Evolutionary conservation across 2,113 vertebrate species (phyloP).

Genomic region (Nymphicus hollandicus): DNA sequence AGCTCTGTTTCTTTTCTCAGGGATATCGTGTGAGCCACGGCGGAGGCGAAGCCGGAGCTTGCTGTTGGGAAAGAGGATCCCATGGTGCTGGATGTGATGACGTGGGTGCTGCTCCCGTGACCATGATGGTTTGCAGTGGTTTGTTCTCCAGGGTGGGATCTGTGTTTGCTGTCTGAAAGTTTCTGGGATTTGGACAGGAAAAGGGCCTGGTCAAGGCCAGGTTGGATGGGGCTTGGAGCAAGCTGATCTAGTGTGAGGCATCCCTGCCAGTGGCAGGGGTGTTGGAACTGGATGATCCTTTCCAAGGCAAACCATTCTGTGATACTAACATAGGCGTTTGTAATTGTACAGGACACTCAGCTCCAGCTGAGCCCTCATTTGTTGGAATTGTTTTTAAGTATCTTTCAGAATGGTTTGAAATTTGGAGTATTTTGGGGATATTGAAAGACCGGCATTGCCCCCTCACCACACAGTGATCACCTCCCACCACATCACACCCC

Average conservation of each 20-base stretch:
- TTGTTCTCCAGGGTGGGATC: neutral
- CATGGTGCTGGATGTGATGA: rapidly evolving
- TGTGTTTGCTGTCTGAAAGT: neutral
- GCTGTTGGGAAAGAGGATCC: neutral
- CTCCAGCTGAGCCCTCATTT: neutral
- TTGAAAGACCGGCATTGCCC: neutral
- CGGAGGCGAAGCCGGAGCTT: rapidly evolving
- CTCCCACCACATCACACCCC: neutral
- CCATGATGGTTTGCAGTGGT: rapidly evolving
- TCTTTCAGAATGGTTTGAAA: neutral
- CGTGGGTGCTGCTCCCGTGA: neutral
- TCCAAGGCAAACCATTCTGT: neutral
- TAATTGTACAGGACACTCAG: neutral
- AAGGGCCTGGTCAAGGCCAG: neutral
- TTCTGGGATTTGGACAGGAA: neutral
- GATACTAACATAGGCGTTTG: rapidly evolving
- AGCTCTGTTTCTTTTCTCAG: neutral
- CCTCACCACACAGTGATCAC: neutral
- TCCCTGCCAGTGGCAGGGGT: neutral
- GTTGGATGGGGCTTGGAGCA: neutral
- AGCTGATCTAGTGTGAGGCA: neutral
- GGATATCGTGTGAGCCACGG: rapidly evolving
- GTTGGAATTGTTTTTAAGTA: neutral
- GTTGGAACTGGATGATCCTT: neutral
- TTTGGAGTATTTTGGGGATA: rapidly evolving